Conservation (phyloP, 2,113 vertebrate genomes). For the Pseudopipra pipra region DNA sequence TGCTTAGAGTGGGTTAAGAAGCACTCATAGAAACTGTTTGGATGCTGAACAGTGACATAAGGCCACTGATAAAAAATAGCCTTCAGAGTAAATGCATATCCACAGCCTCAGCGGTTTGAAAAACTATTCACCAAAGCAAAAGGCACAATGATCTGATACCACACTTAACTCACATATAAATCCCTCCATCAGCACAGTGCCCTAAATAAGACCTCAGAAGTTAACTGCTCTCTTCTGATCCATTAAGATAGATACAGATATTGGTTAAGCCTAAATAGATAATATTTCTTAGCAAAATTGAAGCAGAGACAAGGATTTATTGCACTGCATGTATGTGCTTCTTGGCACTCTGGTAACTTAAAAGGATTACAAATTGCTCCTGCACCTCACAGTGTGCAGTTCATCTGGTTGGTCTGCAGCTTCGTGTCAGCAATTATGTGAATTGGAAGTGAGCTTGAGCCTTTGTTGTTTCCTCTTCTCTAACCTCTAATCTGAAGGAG, state of each 20-base stretch:
- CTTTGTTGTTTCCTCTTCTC: background rate
- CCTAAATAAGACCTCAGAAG: background rate
- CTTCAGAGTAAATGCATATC: background rate
- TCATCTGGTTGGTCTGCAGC: background rate
- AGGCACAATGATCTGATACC: background rate
- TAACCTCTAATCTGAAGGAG: background rate
- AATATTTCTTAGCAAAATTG: background rate
- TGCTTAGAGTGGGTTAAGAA: slow-evolving; percentile 19
- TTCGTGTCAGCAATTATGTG: background rate
- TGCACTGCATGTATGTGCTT: background rate
- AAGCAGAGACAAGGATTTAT: background rate
- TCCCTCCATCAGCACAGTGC: background rate
- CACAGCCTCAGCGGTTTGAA: background rate
- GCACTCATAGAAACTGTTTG: background rate
- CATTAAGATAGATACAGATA: background rate
- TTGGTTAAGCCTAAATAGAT: background rate
- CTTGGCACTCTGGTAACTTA: background rate
- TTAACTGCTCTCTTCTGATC: background rate
- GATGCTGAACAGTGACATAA: background rate
- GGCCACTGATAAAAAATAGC: background rate
- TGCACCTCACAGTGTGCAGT: background rate
- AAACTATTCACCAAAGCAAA: background rate
- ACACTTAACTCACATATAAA: background rate
- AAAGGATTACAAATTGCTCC: background rate
- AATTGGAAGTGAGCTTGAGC: background rate